A percentile compares a stretch with the other conserved stretches of the same genome.
phyloP scores from a whole-genome alignment of 2,797 vertebrate genomes.

The Syngnathus acus region DNA sequence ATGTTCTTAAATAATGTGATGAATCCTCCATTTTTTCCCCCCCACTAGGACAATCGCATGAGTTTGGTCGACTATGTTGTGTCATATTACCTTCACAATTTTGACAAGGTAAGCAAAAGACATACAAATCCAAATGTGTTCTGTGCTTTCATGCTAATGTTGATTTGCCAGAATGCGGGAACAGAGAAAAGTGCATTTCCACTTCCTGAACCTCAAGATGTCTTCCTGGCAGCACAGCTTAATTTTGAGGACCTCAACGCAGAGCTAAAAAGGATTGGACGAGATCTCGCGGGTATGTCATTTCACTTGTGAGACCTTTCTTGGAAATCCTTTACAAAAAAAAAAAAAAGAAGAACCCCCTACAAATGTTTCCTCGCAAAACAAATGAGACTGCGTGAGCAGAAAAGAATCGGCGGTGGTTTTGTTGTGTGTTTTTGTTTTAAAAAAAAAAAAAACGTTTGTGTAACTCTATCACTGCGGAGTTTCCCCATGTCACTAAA shows the following conservation, averaged over 20 bases:
- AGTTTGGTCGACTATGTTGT: slow-evolving; percentile 90
- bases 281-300: slow-evolving; percentile 81
- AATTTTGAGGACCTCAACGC: slow-evolving; percentile 88
- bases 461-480: neutral
- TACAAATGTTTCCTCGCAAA: slow-evolving; percentile 10
- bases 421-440: slow-evolving; percentile 51
- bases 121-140: neutral
- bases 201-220: slow-evolving; percentile 88
- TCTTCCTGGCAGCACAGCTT: slow-evolving; percentile 91
- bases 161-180: slow-evolving; percentile 75
- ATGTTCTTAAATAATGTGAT: slow-evolving; percentile 23
- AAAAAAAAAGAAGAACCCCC: neutral
- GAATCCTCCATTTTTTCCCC: slow-evolving; percentile 11
- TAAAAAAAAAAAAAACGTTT: neutral
- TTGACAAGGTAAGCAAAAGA: slow-evolving; percentile 74
- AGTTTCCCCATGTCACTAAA: slow-evolving; percentile 44
- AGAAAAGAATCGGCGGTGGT: slow-evolving; percentile 41
- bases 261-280: slow-evolving; percentile 81
- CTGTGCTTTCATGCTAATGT: neutral
- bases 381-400: slow-evolving; percentile 20
- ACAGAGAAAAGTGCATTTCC: slow-evolving; percentile 86
- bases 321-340: neutral
- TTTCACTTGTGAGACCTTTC: neutral
- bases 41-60: slow-evolving; percentile 77
- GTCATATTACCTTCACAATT: slow-evolving; percentile 84